A percentile compares a stretch with the other conserved stretches of the same genome.
These are phyloP conservation scores for Manis pentadactyla DNA, from an alignment of 2,797 vertebrate species.

Conservation along the genomic window DNA sequence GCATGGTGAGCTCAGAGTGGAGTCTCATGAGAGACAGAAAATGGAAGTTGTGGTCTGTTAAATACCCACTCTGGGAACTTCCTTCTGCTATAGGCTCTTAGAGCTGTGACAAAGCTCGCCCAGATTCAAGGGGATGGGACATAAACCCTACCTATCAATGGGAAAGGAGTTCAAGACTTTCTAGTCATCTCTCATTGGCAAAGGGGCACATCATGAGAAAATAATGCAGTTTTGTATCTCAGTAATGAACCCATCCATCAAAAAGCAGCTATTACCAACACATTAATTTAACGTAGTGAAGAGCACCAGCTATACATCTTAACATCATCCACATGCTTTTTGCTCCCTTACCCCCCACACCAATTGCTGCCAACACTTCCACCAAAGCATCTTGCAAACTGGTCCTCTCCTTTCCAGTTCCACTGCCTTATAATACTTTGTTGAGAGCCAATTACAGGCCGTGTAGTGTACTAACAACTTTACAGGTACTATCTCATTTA, in stretches of 20 bases:
- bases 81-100: background rate
- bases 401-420: background rate
- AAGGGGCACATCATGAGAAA: background rate
- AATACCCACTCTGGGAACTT: background rate
- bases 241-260: slow-evolving; percentile 24
- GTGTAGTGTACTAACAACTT: background rate
- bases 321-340: background rate
- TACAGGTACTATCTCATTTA: background rate
- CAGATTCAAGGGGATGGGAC: background rate
- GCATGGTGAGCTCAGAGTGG: background rate
- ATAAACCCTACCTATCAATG: background rate
- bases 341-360: background rate
- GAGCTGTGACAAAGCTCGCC: background rate
- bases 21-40: background rate
- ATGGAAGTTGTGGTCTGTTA: background rate
- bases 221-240: background rate
- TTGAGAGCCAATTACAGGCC: background rate
- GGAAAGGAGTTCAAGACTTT: background rate
- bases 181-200: background rate
- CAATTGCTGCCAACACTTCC: background rate
- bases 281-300: background rate
- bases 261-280: background rate
- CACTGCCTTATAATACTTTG: background rate
- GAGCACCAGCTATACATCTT: background rate
- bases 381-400: background rate